These are phyloP conservation scores for Zaprionus capensis DNA, from an alignment of 1,140 invertebrate genomes.

Conservation along the genomic window DNA sequence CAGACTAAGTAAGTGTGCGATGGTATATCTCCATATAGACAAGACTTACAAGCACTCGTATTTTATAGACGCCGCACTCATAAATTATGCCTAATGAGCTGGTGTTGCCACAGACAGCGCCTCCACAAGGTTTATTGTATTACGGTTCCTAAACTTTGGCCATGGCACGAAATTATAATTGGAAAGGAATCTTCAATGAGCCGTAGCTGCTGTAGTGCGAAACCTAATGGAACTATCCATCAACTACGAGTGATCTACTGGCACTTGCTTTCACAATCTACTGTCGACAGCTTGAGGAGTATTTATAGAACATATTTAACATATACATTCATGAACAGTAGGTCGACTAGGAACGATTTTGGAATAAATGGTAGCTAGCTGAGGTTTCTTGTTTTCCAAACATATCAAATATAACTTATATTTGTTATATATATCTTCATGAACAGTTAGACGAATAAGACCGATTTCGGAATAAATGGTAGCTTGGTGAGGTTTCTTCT, in stretches of 20 bases:
- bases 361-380: too few relatives aligned
- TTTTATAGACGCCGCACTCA: conserved; percentile 69
- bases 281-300: not conserved
- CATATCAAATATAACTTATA: not conserved
- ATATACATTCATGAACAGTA: not conserved
- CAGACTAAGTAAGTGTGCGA: not conserved
- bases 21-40: conserved; percentile 16
- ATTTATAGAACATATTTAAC: not conserved
- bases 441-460: fast-evolving
- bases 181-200: conserved; percentile 74
- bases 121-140: conserved; percentile 30
- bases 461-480: not conserved
- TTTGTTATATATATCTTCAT: not conserved
- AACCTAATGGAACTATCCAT: conserved; percentile 37
- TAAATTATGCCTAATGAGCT: conserved; percentile 80
- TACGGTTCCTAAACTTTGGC: conserved; percentile 8
- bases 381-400: not conserved
- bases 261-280: not conserved
- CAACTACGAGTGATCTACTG: not conserved
- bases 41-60: conserved; percentile 47
- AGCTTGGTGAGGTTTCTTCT: not conserved
- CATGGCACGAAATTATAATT: conserved; percentile 74
- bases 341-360: too few relatives aligned
- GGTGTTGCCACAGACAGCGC: conserved; percentile 36
- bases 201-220: conserved; percentile 58